A percentile compares a stretch with the other conserved stretches of the same genome.
These are phyloP conservation scores for Diphyllodes magnificus DNA, from an alignment of 2,113 vertebrate genomes.

Conservation along the genomic window DNA sequence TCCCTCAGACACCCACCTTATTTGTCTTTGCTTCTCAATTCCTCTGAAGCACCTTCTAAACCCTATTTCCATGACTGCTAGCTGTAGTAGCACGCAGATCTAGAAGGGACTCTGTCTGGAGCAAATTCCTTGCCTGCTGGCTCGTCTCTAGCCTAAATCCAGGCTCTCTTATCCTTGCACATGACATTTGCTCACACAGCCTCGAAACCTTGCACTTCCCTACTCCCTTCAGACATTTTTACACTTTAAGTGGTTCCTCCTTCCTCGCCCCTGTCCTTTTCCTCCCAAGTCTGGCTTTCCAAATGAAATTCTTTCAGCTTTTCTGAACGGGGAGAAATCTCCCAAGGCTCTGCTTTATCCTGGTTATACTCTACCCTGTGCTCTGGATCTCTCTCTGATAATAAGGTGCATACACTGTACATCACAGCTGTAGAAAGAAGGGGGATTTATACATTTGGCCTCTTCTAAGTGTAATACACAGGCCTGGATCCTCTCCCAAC, in stretches of 20 bases:
- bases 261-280: not conserved
- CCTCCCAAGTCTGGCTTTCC: not conserved
- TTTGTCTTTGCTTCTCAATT: conserved; percentile 43
- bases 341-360: not conserved
- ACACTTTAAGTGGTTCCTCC: not conserved
- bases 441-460: conserved; percentile 1
- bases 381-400: not conserved
- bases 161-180: not conserved
- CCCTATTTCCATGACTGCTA: conserved; percentile 23
- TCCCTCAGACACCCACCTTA: conserved; percentile 41
- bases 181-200: conserved; percentile 6
- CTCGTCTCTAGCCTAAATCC: not conserved
- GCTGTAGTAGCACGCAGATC: not conserved
- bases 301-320: not conserved
- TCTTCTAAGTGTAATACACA: not conserved
- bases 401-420: not conserved
- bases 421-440: conserved; percentile 28
- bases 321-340: not conserved
- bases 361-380: not conserved
- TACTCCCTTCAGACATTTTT: not conserved
- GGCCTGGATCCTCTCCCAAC: conserved; percentile 51
- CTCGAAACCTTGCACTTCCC: not conserved
- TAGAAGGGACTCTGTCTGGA: not conserved
- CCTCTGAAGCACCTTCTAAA: conserved; percentile 45
- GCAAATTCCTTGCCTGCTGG: not conserved